Conservation (phyloP, 2,797 vertebrate genomes). For the Pithecia hirsuta region DNA sequence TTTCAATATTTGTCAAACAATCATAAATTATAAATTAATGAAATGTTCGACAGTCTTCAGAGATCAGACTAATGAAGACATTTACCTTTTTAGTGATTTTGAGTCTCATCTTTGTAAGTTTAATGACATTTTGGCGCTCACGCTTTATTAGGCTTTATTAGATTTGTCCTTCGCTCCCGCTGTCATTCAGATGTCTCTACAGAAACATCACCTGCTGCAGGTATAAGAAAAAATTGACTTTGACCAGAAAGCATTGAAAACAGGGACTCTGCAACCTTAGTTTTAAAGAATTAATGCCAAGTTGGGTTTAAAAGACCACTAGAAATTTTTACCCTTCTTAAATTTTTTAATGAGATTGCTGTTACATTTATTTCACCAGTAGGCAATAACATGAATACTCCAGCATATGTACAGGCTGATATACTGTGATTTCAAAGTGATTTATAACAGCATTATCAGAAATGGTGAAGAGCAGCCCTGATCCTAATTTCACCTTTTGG, state of each 20-base stretch:
- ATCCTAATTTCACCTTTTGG: background rate
- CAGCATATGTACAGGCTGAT: background rate
- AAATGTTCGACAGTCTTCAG: conserved; percentile 98
- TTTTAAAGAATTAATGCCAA: conserved; percentile 42
- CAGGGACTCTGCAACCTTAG: conserved; percentile 40
- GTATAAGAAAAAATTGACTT: conserved; percentile 85
- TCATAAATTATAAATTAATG: conserved; percentile 99
- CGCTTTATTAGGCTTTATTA: conserved; percentile 98
- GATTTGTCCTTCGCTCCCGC: conserved; percentile 90
- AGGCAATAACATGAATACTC: background rate
- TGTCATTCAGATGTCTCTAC: conserved; percentile 92
- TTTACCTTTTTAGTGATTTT: conserved; percentile 91
- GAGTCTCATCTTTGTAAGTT: conserved; percentile 94
- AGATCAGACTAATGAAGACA: conserved; percentile 98
- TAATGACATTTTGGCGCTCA: conserved; percentile 93
- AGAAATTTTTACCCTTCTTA: background rate
- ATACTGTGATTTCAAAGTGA: background rate
- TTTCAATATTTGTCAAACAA: conserved; percentile 99
- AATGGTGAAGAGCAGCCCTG: background rate
- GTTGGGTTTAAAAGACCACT: background rate
- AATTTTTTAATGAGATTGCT: background rate
- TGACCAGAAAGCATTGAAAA: conserved; percentile 63
- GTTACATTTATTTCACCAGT: background rate
- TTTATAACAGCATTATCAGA: background rate
- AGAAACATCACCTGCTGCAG: conserved; percentile 95